These are phyloP conservation scores for Antitype chi DNA, from an alignment of 2,888 invertebrate species.

Conservation along the genomic window DNA sequence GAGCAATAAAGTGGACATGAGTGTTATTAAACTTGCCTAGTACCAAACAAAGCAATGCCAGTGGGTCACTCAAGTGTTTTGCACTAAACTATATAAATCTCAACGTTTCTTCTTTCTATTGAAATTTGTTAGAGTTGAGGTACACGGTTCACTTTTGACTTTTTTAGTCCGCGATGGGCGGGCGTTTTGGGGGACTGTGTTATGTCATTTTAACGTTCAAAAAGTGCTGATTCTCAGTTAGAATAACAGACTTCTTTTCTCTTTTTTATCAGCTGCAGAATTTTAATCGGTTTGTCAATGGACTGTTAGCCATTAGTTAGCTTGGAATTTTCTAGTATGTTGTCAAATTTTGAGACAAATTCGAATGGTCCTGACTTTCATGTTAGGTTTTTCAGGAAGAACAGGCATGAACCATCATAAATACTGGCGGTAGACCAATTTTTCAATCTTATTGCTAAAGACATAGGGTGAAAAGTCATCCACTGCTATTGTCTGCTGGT, in stretches of 20 bases:
- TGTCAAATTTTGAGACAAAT: not conserved
- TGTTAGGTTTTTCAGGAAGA: not conserved
- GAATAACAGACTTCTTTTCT: too few species aligned
- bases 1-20: slow-evolving; percentile 34
- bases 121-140: slow-evolving; percentile 33
- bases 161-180: too few species aligned
- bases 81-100: slow-evolving; percentile 51
- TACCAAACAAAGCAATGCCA: slow-evolving; percentile 51
- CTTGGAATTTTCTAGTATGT: not conserved
- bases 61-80: slow-evolving; percentile 49
- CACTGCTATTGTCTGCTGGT: too few species aligned
- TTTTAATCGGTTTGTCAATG: too few species aligned
- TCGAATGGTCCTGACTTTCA: not conserved
- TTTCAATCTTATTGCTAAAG: too few species aligned
- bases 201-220: too few species aligned
- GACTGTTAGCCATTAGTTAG: not conserved
- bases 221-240: too few species aligned
- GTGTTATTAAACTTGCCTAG: slow-evolving; percentile 49
- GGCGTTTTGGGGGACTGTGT: too few species aligned
- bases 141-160: slow-evolving; percentile 6
- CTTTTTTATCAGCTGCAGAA: not conserved
- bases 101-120: slow-evolving; percentile 57
- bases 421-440: too few species aligned
- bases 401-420: too few species aligned
- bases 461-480: too few species aligned